These are phyloP conservation scores for Epistrophella euchroma DNA, from an alignment of 2,888 invertebrate genomes.

Conservation along the genomic window DNA sequence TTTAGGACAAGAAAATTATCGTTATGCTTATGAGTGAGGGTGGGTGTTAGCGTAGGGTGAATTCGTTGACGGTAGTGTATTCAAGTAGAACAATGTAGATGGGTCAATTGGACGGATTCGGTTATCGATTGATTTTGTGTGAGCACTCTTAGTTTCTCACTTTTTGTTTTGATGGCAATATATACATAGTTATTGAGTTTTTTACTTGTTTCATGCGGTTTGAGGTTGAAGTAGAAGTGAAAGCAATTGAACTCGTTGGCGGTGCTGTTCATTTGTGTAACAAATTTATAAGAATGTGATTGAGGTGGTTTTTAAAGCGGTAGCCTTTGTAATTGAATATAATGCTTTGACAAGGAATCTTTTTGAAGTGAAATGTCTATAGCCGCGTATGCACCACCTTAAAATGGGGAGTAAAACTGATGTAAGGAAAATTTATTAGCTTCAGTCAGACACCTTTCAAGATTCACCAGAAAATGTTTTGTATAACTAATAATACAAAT, in stretches of 20 bases:
- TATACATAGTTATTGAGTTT: conserved; percentile 28
- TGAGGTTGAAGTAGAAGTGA: conserved; percentile 43
- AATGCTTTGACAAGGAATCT: conserved; percentile 3
- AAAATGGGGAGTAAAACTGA: background rate
- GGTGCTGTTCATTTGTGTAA: conserved; percentile 37
- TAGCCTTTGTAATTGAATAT: conserved; percentile 42
- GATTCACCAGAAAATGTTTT: no score
- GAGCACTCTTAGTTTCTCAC: conserved; percentile 34
- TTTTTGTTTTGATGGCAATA: conserved; percentile 2
- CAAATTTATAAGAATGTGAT: conserved; percentile 25
- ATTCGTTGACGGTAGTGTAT: background rate
- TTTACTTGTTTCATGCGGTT: conserved; percentile 53
- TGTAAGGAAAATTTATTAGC: background rate
- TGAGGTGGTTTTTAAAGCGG: conserved; percentile 30
- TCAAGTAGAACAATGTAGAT: conserved; percentile 56
- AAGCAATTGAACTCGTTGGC: conserved; percentile 32
- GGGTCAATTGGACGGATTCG: conserved; percentile 68
- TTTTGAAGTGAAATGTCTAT: background rate
- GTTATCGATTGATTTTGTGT: conserved; percentile 63
- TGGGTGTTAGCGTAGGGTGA: conserved; percentile 2
- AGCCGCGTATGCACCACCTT: background rate
- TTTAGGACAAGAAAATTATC: conserved; percentile 53
- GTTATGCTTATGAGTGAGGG: conserved; percentile 35
- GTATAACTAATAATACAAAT: no score
- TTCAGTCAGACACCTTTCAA: background rate